These are phyloP conservation scores for Butastur rufipennis DNA, from an alignment of 2,113 vertebrate genomes.

Conservation along the genomic window DNA sequence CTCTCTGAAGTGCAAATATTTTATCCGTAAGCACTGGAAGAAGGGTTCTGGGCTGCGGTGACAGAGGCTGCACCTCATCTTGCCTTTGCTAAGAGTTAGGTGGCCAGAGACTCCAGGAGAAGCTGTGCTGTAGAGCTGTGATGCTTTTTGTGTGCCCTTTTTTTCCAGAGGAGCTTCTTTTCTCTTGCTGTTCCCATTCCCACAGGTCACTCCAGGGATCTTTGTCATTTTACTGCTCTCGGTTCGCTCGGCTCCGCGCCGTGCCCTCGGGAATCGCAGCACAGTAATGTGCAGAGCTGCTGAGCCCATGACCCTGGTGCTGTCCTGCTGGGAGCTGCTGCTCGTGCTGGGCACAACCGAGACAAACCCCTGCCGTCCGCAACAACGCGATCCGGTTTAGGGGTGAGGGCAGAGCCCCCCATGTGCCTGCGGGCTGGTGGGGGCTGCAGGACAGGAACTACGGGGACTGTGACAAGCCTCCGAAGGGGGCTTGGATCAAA, in stretches of 20 bases:
- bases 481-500: fast-evolving
- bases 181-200: neutral
- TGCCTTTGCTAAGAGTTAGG: neutral
- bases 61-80: neutral
- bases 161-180: neutral
- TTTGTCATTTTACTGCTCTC: neutral
- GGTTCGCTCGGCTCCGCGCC: neutral
- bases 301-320: neutral
- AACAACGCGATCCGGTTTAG: fast-evolving
- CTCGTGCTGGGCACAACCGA: fast-evolving
- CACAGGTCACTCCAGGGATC: neutral
- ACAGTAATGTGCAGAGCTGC: neutral
- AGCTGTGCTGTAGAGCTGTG: neutral
- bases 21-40: neutral
- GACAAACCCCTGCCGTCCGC: neutral
- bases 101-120: neutral
- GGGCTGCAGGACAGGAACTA: neutral
- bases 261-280: neutral
- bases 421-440: neutral
- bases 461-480: neutral
- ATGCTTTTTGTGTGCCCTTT: neutral
- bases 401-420: neutral
- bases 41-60: neutral
- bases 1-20: too few relatives aligned
- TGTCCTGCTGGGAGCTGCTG: neutral